Percentiles rank a stretch among this genome's conserved stretches.
Evolutionary conservation across 2,797 vertebrate genomes (phyloP).

Genomic region (Enteromius trimaculatus): DNA sequence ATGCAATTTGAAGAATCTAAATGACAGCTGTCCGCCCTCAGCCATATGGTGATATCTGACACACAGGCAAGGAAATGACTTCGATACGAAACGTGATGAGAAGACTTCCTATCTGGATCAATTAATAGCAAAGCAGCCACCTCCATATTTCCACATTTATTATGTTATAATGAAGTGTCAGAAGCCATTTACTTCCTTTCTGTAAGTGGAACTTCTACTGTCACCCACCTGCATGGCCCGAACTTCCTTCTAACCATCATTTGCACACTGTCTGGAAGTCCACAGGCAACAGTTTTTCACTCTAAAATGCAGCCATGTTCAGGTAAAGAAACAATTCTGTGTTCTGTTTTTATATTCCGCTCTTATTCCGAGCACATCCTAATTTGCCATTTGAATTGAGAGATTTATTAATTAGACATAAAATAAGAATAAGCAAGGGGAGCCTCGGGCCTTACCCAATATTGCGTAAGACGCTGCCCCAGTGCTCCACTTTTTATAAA

Average conservation of each 20-base stretch:
- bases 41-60: constrained; percentile 55
- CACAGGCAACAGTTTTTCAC: constrained; percentile 17
- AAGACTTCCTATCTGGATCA: constrained; percentile 70
- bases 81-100: constrained; percentile 69
- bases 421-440: constrained; percentile 26
- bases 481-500: constrained; percentile 46
- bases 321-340: constrained; percentile 32
- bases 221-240: constrained; percentile 56
- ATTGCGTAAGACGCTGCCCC: constrained; percentile 47
- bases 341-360: constrained; percentile 30
- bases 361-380: constrained; percentile 6
- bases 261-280: constrained; percentile 46
- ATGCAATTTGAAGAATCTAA: constrained; percentile 14
- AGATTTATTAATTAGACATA: constrained; percentile 54
- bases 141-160: constrained; percentile 67
- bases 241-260: constrained; percentile 58
- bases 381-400: constrained; percentile 40
- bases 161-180: constrained; percentile 76
- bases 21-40: constrained; percentile 52
- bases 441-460: constrained; percentile 36
- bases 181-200: constrained; percentile 70
- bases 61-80: constrained; percentile 66
- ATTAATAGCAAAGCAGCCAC: constrained; percentile 68
- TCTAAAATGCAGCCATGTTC: constrained; percentile 24
- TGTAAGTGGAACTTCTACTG: constrained; percentile 61